These are phyloP conservation scores for Strongylocentrotus purpuratus DNA, from an alignment of 35 echinoderm and acorn worm species.

Conservation along the genomic window DNA sequence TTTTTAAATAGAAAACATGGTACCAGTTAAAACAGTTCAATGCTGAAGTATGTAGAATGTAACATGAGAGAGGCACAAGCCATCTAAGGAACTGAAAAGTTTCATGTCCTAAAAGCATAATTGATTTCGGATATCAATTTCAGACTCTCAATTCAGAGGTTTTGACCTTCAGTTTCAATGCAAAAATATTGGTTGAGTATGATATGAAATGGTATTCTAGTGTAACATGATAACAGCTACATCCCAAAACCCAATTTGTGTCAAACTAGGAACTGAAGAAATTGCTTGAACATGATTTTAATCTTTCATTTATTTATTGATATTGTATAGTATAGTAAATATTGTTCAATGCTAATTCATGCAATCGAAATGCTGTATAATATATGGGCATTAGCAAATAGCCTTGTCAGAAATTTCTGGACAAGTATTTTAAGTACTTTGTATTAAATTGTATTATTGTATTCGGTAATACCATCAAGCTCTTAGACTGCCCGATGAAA, in stretches of 20 bases:
- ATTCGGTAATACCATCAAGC: background rate
- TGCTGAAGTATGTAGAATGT: background rate
- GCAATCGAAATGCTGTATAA: no score
- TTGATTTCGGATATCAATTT: background rate
- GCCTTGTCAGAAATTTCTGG: no score
- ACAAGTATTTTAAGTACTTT: no score
- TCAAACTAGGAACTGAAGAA: background rate
- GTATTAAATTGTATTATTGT: background rate
- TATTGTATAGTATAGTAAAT: no score
- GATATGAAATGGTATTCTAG: background rate
- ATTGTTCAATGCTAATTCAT: no score
- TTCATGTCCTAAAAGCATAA: slow-evolving; percentile 1
- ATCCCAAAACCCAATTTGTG: background rate
- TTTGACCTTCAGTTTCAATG: background rate
- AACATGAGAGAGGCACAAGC: background rate
- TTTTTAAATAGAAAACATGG: background rate
- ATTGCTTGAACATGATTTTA: no score
- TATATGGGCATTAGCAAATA: no score
- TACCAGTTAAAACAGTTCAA: background rate
- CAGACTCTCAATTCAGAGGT: background rate
- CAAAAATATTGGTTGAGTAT: background rate
- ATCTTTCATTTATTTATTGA: no score
- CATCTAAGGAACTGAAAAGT: background rate
- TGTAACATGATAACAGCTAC: background rate
- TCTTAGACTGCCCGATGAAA: background rate